Base-by-base conservation (phyloP, 2,113 vertebrate species). In the Propithecus coquereli region DNA sequence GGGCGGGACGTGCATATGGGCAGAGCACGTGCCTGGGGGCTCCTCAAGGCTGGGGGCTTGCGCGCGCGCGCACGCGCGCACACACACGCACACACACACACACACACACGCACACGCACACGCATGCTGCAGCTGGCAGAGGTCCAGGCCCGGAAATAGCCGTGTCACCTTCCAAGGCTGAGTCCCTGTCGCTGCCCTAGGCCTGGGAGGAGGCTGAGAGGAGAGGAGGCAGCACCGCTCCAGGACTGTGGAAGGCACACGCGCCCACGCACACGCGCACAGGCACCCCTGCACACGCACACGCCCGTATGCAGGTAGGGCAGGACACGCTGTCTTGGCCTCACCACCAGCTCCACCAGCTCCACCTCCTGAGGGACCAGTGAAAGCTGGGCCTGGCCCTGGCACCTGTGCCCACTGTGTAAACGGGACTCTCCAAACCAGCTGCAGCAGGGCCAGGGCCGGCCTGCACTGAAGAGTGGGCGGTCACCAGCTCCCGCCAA, bases 131-230 rank as follows among this genome's bases (percentile, higher is more conserved):
- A 23, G 1, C 63, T 94, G 94, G 90, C 96, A 52, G 52, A n/a
- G 37, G 43, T 71, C 84, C 91, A 95, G 92, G 52, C 74, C 90
- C 17, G 0, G 94, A 90, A 95, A 93, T 25, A 81, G 89, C 77
- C 16, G 0, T 43, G 96, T 88, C 95, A 91, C 74, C 89, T 96
- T 76, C 11, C 0, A 16, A 79, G 73, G 37, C 88, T 9, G 34
- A 43, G 79, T 63, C 73, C 45, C 47, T n/a, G 16, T 13, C 0
- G 0, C 63, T 32, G 18, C 63, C n/a, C 32, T n/a, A 8, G 13
- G 71, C 61, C 80, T 16, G 14, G 52, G 34, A 57, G 43, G 74
- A 22, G n/a, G 84, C 20, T 3, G 23, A 68, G 8, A 9, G 57
- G 40, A 4, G 1, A 18, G 32, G n/a, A 74, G 52, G 83, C 57